Conservation (phyloP, 2,113 vertebrate genomes). For the Alethe diademata region DNA sequence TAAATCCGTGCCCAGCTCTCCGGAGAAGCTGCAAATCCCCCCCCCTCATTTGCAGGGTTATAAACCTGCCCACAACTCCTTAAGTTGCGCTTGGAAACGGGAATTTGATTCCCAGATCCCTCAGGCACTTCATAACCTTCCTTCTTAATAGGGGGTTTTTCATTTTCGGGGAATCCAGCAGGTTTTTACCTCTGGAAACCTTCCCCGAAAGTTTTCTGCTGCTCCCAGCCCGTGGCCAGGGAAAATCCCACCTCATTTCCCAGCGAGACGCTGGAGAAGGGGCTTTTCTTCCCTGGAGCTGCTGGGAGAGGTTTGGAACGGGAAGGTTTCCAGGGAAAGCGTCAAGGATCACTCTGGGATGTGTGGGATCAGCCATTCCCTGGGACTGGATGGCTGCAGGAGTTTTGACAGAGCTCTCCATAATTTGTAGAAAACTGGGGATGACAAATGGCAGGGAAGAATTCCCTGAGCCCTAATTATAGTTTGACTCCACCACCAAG, state of each 20-base stretch:
- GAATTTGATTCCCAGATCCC: background rate
- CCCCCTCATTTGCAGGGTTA: background rate
- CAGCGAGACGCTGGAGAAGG: background rate
- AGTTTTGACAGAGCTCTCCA: background rate
- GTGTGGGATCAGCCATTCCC: background rate
- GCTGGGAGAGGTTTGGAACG: background rate
- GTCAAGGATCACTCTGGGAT: rapidly evolving
- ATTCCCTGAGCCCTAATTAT: background rate
- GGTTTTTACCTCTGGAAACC: background rate
- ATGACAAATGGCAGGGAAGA: background rate
- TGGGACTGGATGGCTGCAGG: background rate
- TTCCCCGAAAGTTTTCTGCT: background rate
- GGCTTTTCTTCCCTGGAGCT: background rate
- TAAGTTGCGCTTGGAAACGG: background rate
- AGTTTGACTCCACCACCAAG: background rate
- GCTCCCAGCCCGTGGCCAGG: background rate
- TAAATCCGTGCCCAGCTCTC: background rate
- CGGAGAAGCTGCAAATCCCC: background rate
- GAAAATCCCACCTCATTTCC: background rate
- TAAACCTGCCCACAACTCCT: background rate
- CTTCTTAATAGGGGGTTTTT: background rate
- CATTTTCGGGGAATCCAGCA: background rate
- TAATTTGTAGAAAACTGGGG: background rate
- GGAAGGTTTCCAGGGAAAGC: background rate
- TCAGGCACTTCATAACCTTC: background rate